Percentiles rank a stretch among this genome's conserved stretches.
phyloP scores from a whole-genome alignment of 2,797 vertebrate genomes.

The Neoniphon sammara region DNA sequence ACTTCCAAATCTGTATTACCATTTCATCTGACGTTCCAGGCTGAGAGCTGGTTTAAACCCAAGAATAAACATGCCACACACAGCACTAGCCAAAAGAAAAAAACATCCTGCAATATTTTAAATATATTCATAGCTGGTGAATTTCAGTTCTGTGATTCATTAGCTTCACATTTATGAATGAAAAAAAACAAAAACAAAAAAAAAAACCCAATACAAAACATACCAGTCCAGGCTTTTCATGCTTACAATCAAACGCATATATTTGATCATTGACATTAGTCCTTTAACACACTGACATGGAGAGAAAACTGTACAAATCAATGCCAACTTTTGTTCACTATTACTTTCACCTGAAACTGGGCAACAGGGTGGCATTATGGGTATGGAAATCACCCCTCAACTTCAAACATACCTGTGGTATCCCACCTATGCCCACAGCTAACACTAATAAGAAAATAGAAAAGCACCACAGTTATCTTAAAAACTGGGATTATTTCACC shows the following conservation, averaged over 20 bases:
- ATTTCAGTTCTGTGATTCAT: background rate
- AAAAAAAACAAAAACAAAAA: background rate
- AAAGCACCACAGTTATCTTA: too few species aligned
- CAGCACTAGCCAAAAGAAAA: slow-evolving; percentile 26
- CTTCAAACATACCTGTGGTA: background rate
- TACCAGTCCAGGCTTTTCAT: background rate
- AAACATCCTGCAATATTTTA: slow-evolving; percentile 17
- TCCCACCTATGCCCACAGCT: background rate
- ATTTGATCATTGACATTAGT: too few species aligned
- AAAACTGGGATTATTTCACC: too few species aligned
- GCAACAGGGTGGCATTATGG: too few species aligned
- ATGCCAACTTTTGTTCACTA: too few species aligned
- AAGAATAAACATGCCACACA: slow-evolving; percentile 38
- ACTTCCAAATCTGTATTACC: slow-evolving; percentile 54
- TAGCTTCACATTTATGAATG: background rate
- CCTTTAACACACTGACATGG: too few species aligned
- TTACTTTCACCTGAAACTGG: too few species aligned
- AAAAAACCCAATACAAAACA: background rate
- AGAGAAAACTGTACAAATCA: too few species aligned
- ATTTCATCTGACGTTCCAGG: slow-evolving; percentile 27
- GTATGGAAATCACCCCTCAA: too few species aligned
- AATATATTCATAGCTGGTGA: slow-evolving; percentile 2
- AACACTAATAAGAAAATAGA: too few species aligned
- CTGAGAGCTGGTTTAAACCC: slow-evolving; percentile 31
- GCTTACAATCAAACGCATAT: background rate